Evolutionary conservation across 2,797 vertebrate species (phyloP).

Genomic region (Pseudochaenichthys georgianus): DNA sequence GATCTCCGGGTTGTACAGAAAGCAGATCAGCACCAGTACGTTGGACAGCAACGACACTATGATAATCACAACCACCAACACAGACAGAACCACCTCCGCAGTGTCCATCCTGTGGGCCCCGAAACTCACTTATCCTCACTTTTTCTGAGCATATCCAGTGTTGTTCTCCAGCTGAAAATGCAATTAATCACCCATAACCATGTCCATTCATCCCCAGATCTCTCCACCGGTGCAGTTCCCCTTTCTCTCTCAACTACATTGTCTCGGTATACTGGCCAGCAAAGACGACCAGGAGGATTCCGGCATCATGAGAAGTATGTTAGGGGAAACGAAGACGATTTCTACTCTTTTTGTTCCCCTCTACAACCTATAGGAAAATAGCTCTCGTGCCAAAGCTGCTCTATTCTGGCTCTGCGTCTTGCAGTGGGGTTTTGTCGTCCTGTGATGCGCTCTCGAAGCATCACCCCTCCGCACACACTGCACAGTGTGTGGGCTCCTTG

Average conservation of each 20-base stretch:
- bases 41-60: constrained; percentile 96
- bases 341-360: constrained; percentile 18
- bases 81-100: constrained; percentile 90
- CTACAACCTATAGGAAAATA: constrained; percentile 58
- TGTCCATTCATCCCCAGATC: constrained; percentile 72
- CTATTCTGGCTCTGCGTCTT: constrained; percentile 68
- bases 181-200: constrained; percentile 68
- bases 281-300: constrained; percentile 68
- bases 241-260: constrained; percentile 82
- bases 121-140: constrained; percentile 72
- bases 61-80: constrained; percentile 90
- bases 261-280: constrained; percentile 57
- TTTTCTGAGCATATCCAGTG: constrained; percentile 70
- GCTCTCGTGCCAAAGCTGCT: constrained; percentile 56
- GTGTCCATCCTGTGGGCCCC: constrained; percentile 91
- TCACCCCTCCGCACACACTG: constrained; percentile 64
- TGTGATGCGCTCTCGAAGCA: constrained; percentile 72
- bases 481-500: constrained; percentile 62
- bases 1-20: constrained; percentile 94
- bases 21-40: constrained; percentile 97
- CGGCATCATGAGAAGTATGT: constrained; percentile 56
- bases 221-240: constrained; percentile 65
- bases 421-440: constrained; percentile 64
- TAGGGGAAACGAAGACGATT: constrained; percentile 38
- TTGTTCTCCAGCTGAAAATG: constrained; percentile 43